Evolutionary conservation across 2,888 invertebrate genomes (phyloP), one percentile per base, ranked within the genome.

Genomic region (Cantharis rufa): DNA sequence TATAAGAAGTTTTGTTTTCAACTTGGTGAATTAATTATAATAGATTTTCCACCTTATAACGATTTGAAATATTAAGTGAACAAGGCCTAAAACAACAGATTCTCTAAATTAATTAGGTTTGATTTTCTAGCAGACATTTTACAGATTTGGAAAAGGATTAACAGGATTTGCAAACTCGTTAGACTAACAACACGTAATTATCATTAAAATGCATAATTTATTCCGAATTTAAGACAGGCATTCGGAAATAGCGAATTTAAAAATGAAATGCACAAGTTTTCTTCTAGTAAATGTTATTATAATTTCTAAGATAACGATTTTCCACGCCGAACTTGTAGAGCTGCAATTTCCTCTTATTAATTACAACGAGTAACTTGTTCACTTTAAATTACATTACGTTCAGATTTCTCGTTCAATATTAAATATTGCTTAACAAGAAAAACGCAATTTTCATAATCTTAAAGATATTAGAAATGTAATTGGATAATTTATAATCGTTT

Each of bases 301-400:
- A 21, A 66, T 66, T 24, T 66, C 64, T 3, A 18, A 24, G 13
- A 66, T 66, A 21, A 66, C 18, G 64, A 66, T 66, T 21, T 66
- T 66, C 21, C 21, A 7, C 11, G 21, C 64, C n/a, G 9, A 21
- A 66, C 64, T 66, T n/a, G 24, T 66, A 21, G 18, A 24, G 24
- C 21, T 66, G 64, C 64, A 66, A 66, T 66, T 66, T 66, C 64
- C 64, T 66, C 16, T 66, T 66, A 66, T 66, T 66, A 66, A 66
- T 66, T 66, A 66, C 64, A n/a, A 21, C 64, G 21, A 66, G 24
- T 24, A 66, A 66, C 64, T 66, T 66, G 64, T 66, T 66, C 24
- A 21, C 18, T 66, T 66, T 21, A 66, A 66, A 66, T 66, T 66
- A 66, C 18, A 66, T 66, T 66, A 21, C 24, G 24, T 66, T 48